Conservation (phyloP, 2,113 vertebrate genomes). For the Tonatia bakeri region DNA sequence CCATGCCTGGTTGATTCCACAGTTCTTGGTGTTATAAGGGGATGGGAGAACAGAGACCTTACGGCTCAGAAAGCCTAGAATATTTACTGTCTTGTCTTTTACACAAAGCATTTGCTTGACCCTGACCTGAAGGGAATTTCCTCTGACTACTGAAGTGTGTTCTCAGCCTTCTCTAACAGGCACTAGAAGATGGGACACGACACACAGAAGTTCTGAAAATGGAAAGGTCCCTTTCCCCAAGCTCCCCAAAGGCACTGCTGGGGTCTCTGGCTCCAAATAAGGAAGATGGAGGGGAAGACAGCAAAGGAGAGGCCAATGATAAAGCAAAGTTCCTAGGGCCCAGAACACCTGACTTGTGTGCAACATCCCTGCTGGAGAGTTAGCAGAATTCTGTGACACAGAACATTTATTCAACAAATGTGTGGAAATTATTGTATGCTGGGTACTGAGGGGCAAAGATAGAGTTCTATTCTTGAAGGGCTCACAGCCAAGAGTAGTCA, state of each 20-base stretch:
- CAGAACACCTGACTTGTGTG: not conserved
- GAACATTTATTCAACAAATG: not conserved
- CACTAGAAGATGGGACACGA: not conserved
- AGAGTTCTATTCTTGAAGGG: not conserved
- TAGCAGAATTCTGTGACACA: not conserved
- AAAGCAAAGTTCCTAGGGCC: not conserved
- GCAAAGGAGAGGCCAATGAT: not conserved
- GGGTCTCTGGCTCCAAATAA: not conserved
- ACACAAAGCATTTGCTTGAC: not conserved
- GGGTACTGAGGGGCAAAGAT: not conserved
- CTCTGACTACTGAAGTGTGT: not conserved
- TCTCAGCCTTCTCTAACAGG: not conserved
- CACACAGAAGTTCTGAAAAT: not conserved
- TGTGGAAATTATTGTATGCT: not conserved
- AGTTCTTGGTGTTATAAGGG: not conserved
- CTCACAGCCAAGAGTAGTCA: not conserved
- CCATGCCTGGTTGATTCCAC: not conserved
- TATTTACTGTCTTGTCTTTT: not conserved
- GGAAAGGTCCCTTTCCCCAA: not conserved
- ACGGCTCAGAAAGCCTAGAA: not conserved
- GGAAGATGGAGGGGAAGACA: not conserved
- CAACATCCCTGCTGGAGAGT: not conserved
- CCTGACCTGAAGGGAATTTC: not conserved
- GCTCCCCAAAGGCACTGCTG: not conserved
- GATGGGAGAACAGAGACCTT: not conserved